Base-by-base conservation (phyloP, 2,113 vertebrate genomes). In the Campylomormyrus numenius region DNA sequence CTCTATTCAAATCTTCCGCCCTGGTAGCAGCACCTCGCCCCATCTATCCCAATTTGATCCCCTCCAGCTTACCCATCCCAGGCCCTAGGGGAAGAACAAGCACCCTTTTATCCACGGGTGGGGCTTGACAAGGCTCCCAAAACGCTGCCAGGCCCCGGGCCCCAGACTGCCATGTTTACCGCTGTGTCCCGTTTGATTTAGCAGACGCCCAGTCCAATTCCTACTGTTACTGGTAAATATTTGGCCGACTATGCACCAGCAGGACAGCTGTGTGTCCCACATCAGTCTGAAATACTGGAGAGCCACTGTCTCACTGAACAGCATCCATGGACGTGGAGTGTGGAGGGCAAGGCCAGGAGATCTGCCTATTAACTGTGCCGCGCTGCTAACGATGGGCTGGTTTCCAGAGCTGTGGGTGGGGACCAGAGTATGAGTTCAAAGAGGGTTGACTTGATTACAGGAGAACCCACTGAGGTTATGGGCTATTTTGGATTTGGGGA, bases 1-100 rank as follows among this genome's bases (percentile, higher is more conserved):
- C 80, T 91, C 93, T 93, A 94, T 94, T 95, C 96, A 95, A 96
- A 96, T 95, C 96, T 94, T 89, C 93, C 91, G 92, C 94, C 95
- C 95, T 95, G 95, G 95, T 95, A 95, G 93, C 94, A 93, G 92
- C 94, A 94, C 94, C 94, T 94, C 85, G 77, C 52, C 90, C 88
- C 87, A 46, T 84, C 85, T 45, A 74, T 70, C 91, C 90, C 46
- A 48, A 85, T 74, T 94, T 93, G 45, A 48, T n/a, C 50, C 74
- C n/a, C 89, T 91, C 93, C 88, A 92, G 91, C 90, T 90, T 91
- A 94, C 92, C 93, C 94, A 94, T 94, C 94, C 94, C 92, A 93
- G 92, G 94, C 96, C 94, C 39, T 89, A 90, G 95, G 95, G 94
- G 93, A 90, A 89, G 91, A 92, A 90, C 92, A 90, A 90, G 93